Base-by-base conservation (phyloP, 2,797 vertebrate species). In the Acomys russatus region DNA sequence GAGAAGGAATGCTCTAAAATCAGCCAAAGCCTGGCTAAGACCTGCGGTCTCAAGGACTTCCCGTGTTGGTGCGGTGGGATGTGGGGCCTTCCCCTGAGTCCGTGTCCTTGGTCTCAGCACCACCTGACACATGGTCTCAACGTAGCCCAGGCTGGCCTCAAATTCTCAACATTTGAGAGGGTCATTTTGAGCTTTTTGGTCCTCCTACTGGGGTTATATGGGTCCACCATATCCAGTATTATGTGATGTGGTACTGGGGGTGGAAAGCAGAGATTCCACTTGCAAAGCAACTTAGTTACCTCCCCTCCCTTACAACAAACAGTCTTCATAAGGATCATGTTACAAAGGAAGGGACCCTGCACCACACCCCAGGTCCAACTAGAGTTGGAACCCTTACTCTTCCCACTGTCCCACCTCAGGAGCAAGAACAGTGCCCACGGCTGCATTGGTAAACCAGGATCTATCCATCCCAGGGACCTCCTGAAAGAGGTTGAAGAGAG, bases 1-100 rank as follows among this genome's bases (percentile, higher is more conserved):
- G 56, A 82, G 82, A 94, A 84, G 30, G 33, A 86, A 83, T n/a
- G 77, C 1, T 83, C 85, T 74, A 73, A 56, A 79, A 93, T 68
- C 68, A 87, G 12, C 59, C 33, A 59, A 87, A 56, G 64, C 22
- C 18, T 33, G 49, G 17, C 66, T 86, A 88, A 73, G 54, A 90
- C 23, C 35, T 88, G 6, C 51, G 25, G 28, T 30, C 88, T 91
- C 22, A n/a, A 44, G 56, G 25, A 78, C 68, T 95, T 76, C 28
- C 51, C 82, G 49, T 88, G 70, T 30, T 20, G 9, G 35, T 79
- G 94, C 90, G 79, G 74, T 68, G 38, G 25, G 11, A 15, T 54
- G 64, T n/a, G 63, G 51, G 76, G n/a, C 33, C 59, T 93, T 20
- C 38, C 30, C 38, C 54, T 90, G 59, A 73, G 68, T 61, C 94